These are phyloP conservation scores for Prosopocoilus inquinatus DNA, from an alignment of 2,888 invertebrate species.

Conservation along the genomic window DNA sequence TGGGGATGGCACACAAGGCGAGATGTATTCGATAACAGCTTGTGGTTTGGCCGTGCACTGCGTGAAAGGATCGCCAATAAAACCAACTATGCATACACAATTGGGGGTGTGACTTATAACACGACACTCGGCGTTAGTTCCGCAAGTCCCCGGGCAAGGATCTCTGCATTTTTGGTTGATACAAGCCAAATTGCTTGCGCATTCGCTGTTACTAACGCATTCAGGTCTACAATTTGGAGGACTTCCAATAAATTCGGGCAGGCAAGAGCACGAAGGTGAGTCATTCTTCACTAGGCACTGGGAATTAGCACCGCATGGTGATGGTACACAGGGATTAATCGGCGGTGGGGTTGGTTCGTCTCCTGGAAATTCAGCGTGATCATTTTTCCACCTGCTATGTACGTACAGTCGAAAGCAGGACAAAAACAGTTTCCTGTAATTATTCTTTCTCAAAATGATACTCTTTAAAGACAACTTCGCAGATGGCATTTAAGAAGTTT, in stretches of 20 bases:
- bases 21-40: conserved; percentile 41
- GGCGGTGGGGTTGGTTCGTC: conserved; percentile 47
- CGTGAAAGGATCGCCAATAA: conserved; percentile 34
- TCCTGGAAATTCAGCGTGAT: background rate
- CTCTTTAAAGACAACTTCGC: no score
- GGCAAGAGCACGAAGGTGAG: conserved; percentile 71
- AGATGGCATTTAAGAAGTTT: no score
- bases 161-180: conserved; percentile 71
- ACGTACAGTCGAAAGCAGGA: conserved; percentile 21
- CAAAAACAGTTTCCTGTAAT: no score
- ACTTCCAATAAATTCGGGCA: conserved; percentile 66
- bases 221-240: conserved; percentile 74
- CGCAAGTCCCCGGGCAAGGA: conserved; percentile 73
- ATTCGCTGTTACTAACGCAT: conserved; percentile 71
- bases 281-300: conserved; percentile 57
- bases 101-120: conserved; percentile 77
- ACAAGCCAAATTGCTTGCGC: conserved; percentile 67
- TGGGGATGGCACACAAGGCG: conserved; percentile 65
- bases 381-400: background rate
- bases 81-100: conserved; percentile 69
- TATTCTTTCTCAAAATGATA: no score
- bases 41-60: conserved; percentile 17
- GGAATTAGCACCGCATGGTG: conserved; percentile 79
- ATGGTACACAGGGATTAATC: conserved; percentile 63
- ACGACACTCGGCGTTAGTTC: conserved; percentile 68